Percentiles rank a stretch among this genome's conserved stretches.
Conservation (phyloP, 2,797 vertebrate species). For the Monodelphis domestica region DNA sequence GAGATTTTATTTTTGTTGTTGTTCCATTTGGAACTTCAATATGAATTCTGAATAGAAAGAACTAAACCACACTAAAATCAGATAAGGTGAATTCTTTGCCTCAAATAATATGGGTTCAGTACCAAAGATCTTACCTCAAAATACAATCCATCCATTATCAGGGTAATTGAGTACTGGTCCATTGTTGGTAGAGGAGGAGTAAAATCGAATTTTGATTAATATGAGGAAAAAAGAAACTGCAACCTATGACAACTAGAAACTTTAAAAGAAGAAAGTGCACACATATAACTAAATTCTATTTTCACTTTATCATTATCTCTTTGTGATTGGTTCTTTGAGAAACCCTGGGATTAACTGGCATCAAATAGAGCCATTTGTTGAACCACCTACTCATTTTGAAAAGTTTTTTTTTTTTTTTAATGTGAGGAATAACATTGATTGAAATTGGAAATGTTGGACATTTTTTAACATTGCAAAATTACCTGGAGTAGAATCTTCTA, state of each 20-base stretch:
- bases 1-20: slow-evolving; percentile 9
- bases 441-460: slow-evolving; percentile 62
- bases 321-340: slow-evolving; percentile 73
- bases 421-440: slow-evolving; percentile 71
- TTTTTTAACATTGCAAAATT: slow-evolving; percentile 66
- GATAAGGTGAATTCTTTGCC: background rate
- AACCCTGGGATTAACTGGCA: slow-evolving; percentile 76
- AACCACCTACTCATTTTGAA: slow-evolving; percentile 47
- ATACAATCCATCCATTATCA: slow-evolving; percentile 54
- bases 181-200: slow-evolving; percentile 65
- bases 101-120: slow-evolving; percentile 41
- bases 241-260: slow-evolving; percentile 71
- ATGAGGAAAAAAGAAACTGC: slow-evolving; percentile 61
- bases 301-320: slow-evolving; percentile 78
- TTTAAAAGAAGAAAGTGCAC: slow-evolving; percentile 67
- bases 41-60: background rate
- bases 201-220: slow-evolving; percentile 72
- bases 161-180: slow-evolving; percentile 70
- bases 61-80: slow-evolving; percentile 3
- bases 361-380: slow-evolving; percentile 71
- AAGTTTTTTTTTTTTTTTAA: slow-evolving; percentile 74
- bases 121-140: slow-evolving; percentile 48
- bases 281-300: slow-evolving; percentile 66
- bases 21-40: slow-evolving; percentile 31
- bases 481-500: slow-evolving; percentile 67